These are phyloP conservation scores for honey bee (Apis mellifera) DNA, from an alignment of 1,140 invertebrate species.

Conservation along the genomic window DNA sequence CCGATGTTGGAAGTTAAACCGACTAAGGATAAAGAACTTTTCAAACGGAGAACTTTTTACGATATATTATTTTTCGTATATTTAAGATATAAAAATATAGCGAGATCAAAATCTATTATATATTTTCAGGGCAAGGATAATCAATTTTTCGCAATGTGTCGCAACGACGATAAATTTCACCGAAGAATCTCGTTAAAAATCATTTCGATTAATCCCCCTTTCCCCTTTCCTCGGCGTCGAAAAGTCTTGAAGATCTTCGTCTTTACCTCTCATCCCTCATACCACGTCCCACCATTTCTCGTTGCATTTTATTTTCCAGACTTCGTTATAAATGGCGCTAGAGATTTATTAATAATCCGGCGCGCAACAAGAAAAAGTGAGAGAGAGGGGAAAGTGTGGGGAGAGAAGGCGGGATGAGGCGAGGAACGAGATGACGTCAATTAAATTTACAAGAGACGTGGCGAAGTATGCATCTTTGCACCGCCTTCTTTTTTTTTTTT, in stretches of 20 bases:
- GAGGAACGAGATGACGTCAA: constrained; percentile 24
- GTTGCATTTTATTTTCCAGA: not conserved
- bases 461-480: constrained; percentile 17
- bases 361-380: not conserved
- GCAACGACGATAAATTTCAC: no score
- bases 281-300: not conserved
- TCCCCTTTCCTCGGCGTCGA: no score
- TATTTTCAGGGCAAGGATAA: no score
- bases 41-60: not conserved
- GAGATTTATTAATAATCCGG: constrained; percentile 46
- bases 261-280: not conserved
- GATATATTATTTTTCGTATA: not conserved
- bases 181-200: no score
- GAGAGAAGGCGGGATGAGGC: not conserved
- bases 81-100: no score
- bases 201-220: no score
- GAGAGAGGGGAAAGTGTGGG: not conserved
- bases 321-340: constrained; percentile 21
- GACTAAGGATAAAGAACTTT: not conserved
- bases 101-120: no score
- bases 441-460: constrained; percentile 35
- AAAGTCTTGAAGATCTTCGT: not conserved
- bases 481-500: no score
- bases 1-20: no score
- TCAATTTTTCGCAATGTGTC: no score